These are phyloP conservation scores for Ceratotherium simum DNA, from an alignment of 2,113 vertebrate species.

Conservation along the genomic window DNA sequence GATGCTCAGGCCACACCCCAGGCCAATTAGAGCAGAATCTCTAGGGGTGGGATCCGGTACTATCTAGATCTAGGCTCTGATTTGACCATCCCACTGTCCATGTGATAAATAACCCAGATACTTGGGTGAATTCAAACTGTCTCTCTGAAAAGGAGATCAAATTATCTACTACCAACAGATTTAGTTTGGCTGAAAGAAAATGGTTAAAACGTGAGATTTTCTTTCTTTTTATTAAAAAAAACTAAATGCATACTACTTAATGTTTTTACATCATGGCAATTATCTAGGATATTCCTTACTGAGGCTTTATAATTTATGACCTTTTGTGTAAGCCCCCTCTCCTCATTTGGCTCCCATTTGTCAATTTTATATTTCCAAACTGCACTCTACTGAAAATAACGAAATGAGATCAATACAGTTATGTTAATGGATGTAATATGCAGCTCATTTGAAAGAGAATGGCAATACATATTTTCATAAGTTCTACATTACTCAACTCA, in stretches of 20 bases:
- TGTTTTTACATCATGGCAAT: background rate
- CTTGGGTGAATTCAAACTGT: constrained; percentile 13
- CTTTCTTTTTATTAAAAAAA: background rate
- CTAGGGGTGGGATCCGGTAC: background rate
- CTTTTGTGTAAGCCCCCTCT: background rate
- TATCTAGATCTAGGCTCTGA: background rate
- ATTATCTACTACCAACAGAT: background rate
- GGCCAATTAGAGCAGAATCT: background rate
- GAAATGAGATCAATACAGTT: constrained; percentile 78
- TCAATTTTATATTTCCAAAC: constrained; percentile 76
- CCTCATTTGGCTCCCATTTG: background rate
- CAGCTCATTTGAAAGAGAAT: constrained; percentile 80
- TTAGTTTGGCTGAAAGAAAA: constrained; percentile 20
- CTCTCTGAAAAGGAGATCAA: background rate
- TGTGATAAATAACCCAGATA: background rate
- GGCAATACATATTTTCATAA: constrained; percentile 78
- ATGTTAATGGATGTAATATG: constrained; percentile 83
- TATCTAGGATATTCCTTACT: background rate
- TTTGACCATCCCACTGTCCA: background rate
- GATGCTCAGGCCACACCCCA: background rate
- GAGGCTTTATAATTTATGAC: constrained; percentile 32
- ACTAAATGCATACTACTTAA: background rate
- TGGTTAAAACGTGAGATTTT: background rate
- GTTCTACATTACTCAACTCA: constrained; percentile 82
- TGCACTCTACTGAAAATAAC: constrained; percentile 80